Base-by-base conservation (phyloP, 2,113 vertebrate genomes). In the Melanocharis versteri region DNA sequence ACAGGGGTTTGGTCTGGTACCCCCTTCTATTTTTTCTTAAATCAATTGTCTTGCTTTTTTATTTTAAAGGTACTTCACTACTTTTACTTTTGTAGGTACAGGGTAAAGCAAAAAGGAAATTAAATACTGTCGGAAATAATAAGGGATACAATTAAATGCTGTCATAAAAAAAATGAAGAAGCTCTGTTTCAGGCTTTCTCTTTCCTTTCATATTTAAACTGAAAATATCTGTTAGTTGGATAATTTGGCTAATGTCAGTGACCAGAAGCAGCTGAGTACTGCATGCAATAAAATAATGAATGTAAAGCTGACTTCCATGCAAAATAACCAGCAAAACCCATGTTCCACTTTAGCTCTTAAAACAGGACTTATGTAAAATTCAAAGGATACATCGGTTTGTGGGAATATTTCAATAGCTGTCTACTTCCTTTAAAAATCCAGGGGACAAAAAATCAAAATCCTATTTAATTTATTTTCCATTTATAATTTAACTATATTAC, bases 71-170 rank as follows among this genome's bases (percentile, higher is more conserved):
- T 44, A 84, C 44, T 71, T 83, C 68, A 30, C 48, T 91, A 47
- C 77, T 90, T 95, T 82, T 95, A 83, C 69, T 69, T 94, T 88
- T 76, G 39, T 80, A 86, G 48, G 53, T 77, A 93, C 44, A 87
- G 31, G 39, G 44, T 65, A 93, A 69, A 83, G 50, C 35, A 93
- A 87, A 95, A 78, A 50, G 17, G 68, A 92, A 94, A 79, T 86
- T 76, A 87, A 96, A 86, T 14, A 66, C 47, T 44, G 50, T 91
- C 44, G 94, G 72, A 71, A 94, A 94, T 88, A 48, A 87, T 58
- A 30, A 94, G 33, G 48, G 51, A 71, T 75, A 27, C 30, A 76
- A 89, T 66, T 70, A 90, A 81, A 60, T 23, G 24, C 26, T 85
- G 26, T 94, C 33, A 88, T 47, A 81, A 92, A 92, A 88, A 42